Evolutionary conservation across 2,797 vertebrate genomes (phyloP).

Genomic region (Lates japonicus): DNA sequence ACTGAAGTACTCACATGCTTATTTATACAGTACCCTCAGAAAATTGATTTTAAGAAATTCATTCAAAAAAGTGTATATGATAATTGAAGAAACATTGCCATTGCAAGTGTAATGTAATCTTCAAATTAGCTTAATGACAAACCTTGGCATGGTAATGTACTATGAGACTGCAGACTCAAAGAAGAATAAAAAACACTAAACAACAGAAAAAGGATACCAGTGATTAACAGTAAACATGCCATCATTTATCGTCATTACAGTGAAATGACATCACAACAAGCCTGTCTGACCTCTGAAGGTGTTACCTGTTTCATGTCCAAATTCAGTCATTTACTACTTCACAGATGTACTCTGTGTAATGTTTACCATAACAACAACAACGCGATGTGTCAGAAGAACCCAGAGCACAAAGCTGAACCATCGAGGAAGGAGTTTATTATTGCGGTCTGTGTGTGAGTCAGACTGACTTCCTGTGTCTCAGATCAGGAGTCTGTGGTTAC

Average conservation of each 20-base stretch:
- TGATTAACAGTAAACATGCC: conserved; percentile 63
- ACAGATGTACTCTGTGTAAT: conserved; percentile 58
- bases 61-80: not conserved
- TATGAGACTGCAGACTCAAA: not conserved
- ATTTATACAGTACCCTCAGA: not conserved
- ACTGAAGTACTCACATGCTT: not conserved
- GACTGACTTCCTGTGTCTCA: conserved; percentile 68
- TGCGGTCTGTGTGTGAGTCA: conserved; percentile 73
- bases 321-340: conserved; percentile 68
- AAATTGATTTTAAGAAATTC: not conserved
- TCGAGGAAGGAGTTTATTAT: conserved; percentile 65
- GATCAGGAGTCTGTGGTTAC: conserved; percentile 69
- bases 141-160: not conserved
- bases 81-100: not conserved
- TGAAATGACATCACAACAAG: conserved; percentile 70
- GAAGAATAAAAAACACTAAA: conserved; percentile 14
- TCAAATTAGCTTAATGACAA: not conserved
- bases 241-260: conserved; percentile 50
- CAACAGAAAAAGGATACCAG: conserved; percentile 14
- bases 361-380: conserved; percentile 77
- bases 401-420: conserved; percentile 30
- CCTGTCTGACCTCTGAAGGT: conserved; percentile 35
- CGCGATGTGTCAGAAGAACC: conserved; percentile 59
- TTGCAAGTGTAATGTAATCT: not conserved
- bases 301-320: too few species aligned